Conservation (phyloP, 2,797 vertebrate genomes). For the Capromys pilorides region DNA sequence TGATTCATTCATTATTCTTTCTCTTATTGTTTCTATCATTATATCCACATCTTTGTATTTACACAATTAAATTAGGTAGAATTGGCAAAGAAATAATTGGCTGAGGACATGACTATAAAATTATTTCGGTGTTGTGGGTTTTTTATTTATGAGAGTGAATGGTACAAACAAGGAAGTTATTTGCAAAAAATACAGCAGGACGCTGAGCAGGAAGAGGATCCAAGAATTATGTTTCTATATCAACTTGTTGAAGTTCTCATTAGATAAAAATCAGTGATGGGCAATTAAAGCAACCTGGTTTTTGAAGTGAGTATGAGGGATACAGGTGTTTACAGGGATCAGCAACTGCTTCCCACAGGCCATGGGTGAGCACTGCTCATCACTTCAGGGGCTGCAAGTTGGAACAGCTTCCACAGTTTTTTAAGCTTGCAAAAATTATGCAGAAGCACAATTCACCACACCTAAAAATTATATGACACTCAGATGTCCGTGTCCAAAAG, state of each 20-base stretch:
- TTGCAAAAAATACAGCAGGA: neutral
- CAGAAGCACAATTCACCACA: neutral
- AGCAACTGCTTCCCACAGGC: neutral
- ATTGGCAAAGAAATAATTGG: neutral
- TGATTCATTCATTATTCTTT: neutral
- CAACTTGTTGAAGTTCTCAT: neutral
- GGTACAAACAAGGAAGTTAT: neutral
- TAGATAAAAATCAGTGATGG: neutral
- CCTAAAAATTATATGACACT: neutral
- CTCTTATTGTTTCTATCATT: neutral
- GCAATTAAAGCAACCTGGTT: neutral
- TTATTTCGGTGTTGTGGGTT: neutral
- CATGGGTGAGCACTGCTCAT: neutral
- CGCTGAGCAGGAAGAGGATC: neutral
- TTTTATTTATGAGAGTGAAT: neutral
- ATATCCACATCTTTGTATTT: neutral
- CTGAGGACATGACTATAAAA: neutral
- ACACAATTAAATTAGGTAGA: neutral
- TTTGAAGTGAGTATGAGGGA: neutral
- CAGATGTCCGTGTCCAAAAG: neutral
- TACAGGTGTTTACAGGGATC: neutral
- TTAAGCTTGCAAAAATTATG: neutral
- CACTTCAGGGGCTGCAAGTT: neutral
- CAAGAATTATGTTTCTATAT: neutral
- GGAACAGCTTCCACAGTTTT: neutral